phyloP scores from a whole-genome alignment of 2,113 vertebrate species.

The Ceuthmochares aereus region DNA sequence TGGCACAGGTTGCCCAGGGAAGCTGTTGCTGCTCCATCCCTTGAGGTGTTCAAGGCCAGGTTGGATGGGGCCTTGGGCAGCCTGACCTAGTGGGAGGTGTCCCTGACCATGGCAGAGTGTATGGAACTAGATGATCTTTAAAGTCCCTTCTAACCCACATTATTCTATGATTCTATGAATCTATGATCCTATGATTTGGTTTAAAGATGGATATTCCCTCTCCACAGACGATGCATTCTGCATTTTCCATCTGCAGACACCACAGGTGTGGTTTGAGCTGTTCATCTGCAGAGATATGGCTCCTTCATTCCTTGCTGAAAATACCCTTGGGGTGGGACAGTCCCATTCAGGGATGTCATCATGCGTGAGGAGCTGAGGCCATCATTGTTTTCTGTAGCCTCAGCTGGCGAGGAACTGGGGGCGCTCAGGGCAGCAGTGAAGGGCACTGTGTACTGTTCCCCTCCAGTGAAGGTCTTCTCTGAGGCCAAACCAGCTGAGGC shows the following conservation, averaged over 20 bases:
- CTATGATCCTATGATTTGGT: too few relatives aligned
- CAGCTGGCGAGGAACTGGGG: background rate
- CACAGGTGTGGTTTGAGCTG: background rate
- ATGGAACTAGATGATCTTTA: too few relatives aligned
- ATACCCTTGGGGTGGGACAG: background rate
- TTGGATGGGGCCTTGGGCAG: too few relatives aligned
- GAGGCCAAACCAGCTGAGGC: background rate
- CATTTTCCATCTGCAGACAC: background rate
- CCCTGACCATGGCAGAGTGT: too few relatives aligned
- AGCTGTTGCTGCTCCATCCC: too few relatives aligned
- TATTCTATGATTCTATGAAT: too few relatives aligned
- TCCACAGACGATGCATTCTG: background rate
- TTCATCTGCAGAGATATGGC: background rate
- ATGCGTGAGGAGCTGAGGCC: background rate
- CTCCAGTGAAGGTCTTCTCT: background rate
- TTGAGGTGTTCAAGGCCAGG: too few relatives aligned
- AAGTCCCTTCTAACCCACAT: too few relatives aligned
- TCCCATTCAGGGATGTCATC: background rate
- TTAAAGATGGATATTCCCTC: background rate
- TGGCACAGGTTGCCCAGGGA: too few relatives aligned
- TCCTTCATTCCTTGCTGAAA: background rate
- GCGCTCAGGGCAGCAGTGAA: background rate
- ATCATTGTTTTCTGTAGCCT: background rate
- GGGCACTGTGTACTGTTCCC: background rate
- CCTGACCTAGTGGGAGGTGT: too few relatives aligned